Conservation (phyloP, 2,113 vertebrate genomes). For the crab-eating macaque (Macaca fascicularis) region T2T-MFA8v1.1 NC_088391.1:2251501-2252000, state of each 20-base stretch:
- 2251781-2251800: too few species aligned
- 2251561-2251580: not conserved
- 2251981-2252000: too few species aligned
- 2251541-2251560: not conserved
- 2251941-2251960: too few species aligned
- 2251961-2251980: too few species aligned
- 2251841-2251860: too few species aligned
- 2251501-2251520: not conserved
- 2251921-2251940: too few species aligned
- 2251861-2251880: too few species aligned
- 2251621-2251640: not conserved
- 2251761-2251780: not conserved
- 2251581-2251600: not conserved
- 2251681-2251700: not conserved
- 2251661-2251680: not conserved
- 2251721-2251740: not conserved
- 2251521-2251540: not conserved
- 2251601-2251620: not conserved
- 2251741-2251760: not conserved
- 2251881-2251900: too few species aligned
- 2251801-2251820: too few species aligned
- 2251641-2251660: not conserved
- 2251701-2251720: not conserved
- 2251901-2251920: too few species aligned
- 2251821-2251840: too few species aligned